A percentile compares a stretch with the other conserved stretches of the same genome.
Conservation (phyloP, 2,888 invertebrate species). For the Luperina testacea region DNA sequence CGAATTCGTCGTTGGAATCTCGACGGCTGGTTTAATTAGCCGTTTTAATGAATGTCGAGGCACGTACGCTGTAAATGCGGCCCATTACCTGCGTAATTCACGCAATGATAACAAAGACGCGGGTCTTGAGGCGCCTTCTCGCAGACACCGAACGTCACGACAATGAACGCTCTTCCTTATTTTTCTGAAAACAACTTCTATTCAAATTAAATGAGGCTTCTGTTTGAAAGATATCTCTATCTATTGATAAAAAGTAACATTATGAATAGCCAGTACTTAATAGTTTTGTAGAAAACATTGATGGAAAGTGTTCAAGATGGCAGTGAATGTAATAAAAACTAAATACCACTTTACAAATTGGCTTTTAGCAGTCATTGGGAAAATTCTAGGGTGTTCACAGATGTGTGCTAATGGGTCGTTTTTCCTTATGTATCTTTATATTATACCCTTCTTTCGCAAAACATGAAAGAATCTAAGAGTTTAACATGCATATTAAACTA, state of each 20-base stretch:
- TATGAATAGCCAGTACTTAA: neutral
- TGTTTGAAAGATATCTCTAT: conserved; percentile 23
- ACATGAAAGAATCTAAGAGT: conserved; percentile 20
- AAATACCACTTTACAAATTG: conserved; percentile 72
- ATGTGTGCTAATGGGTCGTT: conserved; percentile 58
- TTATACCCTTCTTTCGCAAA: conserved; percentile 9
- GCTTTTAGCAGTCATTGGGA: conserved; percentile 64
- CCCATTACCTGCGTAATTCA: conserved; percentile 88
- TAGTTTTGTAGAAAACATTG: conserved; percentile 16
- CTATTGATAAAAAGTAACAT: conserved; percentile 27
- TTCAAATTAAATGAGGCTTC: conserved; percentile 46
- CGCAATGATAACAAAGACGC: conserved; percentile 85
- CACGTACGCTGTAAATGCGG: conserved; percentile 87
- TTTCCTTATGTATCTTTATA: conserved; percentile 53
- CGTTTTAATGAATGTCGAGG: conserved; percentile 87
- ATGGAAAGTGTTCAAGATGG: conserved; percentile 44
- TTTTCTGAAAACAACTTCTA: conserved; percentile 54
- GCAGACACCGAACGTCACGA: conserved; percentile 60
- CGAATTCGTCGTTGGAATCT: conserved; percentile 81
- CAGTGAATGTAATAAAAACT: conserved; percentile 53
- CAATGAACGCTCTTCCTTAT: conserved; percentile 55
- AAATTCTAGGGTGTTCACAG: conserved; percentile 50
- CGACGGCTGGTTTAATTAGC: conserved; percentile 86
- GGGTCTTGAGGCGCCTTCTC: conserved; percentile 59
- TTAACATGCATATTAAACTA: conserved; percentile 38